Evolutionary conservation across 2,797 vertebrate species (phyloP), one percentile per base, ranked within the genome.

Genomic region (Hozukius guyotensis): DNA sequence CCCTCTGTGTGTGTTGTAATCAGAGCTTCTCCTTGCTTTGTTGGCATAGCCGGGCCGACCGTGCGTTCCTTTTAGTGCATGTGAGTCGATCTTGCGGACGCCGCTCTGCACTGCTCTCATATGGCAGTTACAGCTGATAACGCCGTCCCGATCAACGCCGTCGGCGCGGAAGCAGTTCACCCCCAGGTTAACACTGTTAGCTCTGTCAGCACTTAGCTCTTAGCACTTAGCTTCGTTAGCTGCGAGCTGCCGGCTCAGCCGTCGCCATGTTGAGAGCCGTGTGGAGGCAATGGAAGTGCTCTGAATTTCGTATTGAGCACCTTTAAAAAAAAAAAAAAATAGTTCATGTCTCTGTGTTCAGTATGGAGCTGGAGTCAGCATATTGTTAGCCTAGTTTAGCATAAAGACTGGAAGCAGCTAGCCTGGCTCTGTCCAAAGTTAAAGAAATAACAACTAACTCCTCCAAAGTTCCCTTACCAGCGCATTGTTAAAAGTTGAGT

Each of bases 181-280:
- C 42, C 16, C 42, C 16, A 56, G 55, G 55, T 56, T 25, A 14
- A 56, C 20, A 53, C 49, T 53, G 53, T 55, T 0, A 13, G 22
- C n/a, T 18, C 25, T 8, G 25, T 59, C 4, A 29, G 56, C 25
- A 16, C 14, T 38, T 36, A 27, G 25, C 11, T 36, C 10, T 36
- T 36, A 25, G 25, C 25, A 25, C 2, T 25, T 25, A 42, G 38
- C 14, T 42, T 42, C 2, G 14, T 42, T 42, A 42, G 14, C 38
- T 16, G 38, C 38, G 38, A 42, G 42, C 42, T 18, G 42, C 42
- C 42, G 7, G 42, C 42, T 46, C 42, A 0, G 42, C 42, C 6
- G 6, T 18, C 0, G 42, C 0, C 42, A 46, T 59, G 27, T 20
- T 9, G 56, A 29, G 27, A 16, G 56, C 25, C 0, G 7, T 31